Conservation (phyloP, 2,888 invertebrate species). For the Diaphora mendica region DNA sequence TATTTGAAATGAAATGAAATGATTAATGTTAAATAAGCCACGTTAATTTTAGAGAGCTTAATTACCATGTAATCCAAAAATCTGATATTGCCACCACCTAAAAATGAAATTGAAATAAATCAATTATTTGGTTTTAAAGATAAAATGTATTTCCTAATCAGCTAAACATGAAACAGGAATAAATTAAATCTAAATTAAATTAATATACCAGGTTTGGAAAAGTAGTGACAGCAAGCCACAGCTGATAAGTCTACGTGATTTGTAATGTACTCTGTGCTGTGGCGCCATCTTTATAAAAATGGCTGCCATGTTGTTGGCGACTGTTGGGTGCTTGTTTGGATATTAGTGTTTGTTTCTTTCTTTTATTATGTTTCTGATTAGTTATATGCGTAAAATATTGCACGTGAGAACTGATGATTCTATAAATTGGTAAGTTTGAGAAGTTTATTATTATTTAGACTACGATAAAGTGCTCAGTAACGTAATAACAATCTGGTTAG, state of each 20-base stretch:
- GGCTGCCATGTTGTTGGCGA: constrained; percentile 86
- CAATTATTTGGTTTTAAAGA: too few species aligned
- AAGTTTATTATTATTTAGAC: constrained; percentile 17
- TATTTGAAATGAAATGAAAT: too few species aligned
- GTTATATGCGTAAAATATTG: constrained; percentile 60
- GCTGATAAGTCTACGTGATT: neutral
- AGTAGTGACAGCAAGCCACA: neutral
- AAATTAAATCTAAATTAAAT: neutral
- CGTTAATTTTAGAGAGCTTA: too few species aligned
- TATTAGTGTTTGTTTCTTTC: constrained; percentile 80
- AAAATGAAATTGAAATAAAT: too few species aligned
- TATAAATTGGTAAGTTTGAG: constrained; percentile 68
- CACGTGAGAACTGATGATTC: constrained; percentile 57
- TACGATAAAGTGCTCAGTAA: constrained; percentile 39
- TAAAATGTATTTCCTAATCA: neutral
- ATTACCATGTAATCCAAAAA: too few species aligned
- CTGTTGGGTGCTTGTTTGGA: constrained; percentile 82
- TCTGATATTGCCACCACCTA: too few species aligned
- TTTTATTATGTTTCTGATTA: constrained; percentile 70
- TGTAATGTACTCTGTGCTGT: constrained; percentile 1
- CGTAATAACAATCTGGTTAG: constrained; percentile 55
- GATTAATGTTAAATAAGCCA: too few species aligned
- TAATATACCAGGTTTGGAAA: too few species aligned
- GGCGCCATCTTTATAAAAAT: constrained; percentile 78
- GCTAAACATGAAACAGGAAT: neutral